phyloP scores from a whole-genome alignment of 2,113 vertebrate species.

The Catharus fuscescens region DNA sequence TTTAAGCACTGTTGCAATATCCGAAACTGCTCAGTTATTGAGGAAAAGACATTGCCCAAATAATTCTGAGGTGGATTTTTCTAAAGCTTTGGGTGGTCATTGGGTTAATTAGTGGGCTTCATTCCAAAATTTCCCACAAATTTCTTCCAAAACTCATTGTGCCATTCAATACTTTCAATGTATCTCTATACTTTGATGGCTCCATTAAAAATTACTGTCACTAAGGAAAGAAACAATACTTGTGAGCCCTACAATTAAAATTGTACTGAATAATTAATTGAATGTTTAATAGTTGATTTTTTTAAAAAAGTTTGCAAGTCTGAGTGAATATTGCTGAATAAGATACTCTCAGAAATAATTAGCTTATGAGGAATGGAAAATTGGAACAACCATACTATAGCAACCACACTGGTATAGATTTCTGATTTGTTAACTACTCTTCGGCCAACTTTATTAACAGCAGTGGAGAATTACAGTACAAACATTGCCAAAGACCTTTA shows the following conservation, averaged over 20 bases:
- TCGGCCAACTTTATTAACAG: neutral
- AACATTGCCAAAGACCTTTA: neutral
- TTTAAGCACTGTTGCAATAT: neutral
- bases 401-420: neutral
- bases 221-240: neutral
- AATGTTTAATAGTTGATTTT: neutral
- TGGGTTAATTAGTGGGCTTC: neutral
- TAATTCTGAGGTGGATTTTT: neutral
- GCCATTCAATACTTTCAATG: neutral
- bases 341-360: neutral
- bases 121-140: neutral
- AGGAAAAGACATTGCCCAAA: neutral
- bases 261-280: neutral
- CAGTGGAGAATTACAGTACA: neutral
- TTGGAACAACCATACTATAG: neutral
- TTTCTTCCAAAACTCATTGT: neutral
- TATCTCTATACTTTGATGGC: neutral
- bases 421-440: neutral
- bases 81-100: neutral
- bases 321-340: neutral
- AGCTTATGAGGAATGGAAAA: neutral
- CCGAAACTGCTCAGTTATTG: neutral
- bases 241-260: neutral
- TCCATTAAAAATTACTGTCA: neutral
- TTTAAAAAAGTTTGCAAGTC: neutral